phyloP scores from a whole-genome alignment of 2,888 invertebrate species.

The Nomada hirtipes region DNA sequence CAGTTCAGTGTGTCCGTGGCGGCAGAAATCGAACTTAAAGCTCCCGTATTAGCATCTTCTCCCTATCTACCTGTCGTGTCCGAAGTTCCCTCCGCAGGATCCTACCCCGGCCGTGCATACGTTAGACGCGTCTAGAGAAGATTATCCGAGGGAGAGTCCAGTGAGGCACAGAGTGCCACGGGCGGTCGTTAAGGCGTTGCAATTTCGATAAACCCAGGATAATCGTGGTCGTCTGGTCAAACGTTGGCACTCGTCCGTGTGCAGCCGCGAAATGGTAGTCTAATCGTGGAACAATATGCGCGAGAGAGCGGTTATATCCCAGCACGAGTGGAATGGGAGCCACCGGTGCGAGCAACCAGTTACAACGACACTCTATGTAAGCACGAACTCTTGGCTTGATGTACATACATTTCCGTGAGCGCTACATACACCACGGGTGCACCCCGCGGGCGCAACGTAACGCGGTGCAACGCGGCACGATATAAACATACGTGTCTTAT shows the following conservation, averaged over 20 bases:
- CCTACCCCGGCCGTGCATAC: too few species aligned
- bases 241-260: background rate
- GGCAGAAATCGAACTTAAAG: constrained; percentile 10
- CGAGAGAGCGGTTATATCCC: constrained; percentile 16
- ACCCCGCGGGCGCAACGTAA: constrained; percentile 37
- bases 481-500: constrained; percentile 72
- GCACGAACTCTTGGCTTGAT: constrained; percentile 41
- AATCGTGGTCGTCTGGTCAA: constrained; percentile 26
- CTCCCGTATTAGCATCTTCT: background rate
- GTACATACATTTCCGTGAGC: constrained; percentile 52
- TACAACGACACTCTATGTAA: constrained; percentile 60
- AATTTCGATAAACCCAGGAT: constrained; percentile 27
- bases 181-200: constrained; percentile 29
- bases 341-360: constrained; percentile 57
- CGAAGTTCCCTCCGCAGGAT: too few species aligned
- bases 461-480: constrained; percentile 51
- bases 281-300: constrained; percentile 65
- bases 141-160: background rate
- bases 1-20: constrained; percentile 5
- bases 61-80: too few species aligned
- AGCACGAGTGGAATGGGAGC: constrained; percentile 18
- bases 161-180: background rate
- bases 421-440: constrained; percentile 37
- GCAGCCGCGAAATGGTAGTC: constrained; percentile 45
- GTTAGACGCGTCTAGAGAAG: background rate